These are phyloP conservation scores for Patella ulyssiponensis DNA, from an alignment of 2,888 invertebrate species.

Conservation along the genomic window DNA sequence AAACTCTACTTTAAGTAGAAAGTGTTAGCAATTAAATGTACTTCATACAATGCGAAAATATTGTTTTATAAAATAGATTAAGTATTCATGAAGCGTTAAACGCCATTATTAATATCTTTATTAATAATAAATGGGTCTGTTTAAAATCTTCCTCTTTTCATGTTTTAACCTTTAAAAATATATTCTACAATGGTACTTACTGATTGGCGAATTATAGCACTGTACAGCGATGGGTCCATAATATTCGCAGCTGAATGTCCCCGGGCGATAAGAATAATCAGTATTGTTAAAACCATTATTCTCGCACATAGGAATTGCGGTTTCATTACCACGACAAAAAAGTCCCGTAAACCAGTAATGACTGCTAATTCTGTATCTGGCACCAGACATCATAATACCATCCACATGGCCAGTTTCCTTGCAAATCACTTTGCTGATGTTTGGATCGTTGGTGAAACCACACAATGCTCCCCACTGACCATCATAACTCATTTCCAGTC, in stretches of 20 bases:
- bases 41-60: too few relatives aligned
- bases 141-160: too few relatives aligned
- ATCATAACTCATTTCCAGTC: conserved; percentile 55
- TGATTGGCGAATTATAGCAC: conserved; percentile 42
- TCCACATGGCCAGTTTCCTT: conserved; percentile 39
- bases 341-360: conserved; percentile 51
- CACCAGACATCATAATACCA: conserved; percentile 28
- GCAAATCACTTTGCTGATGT: conserved; percentile 56
- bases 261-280: conserved; percentile 1
- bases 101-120: too few relatives aligned
- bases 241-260: background rate
- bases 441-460: conserved; percentile 50
- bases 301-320: conserved; percentile 44
- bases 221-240: conserved; percentile 43
- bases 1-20: too few relatives aligned
- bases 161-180: too few relatives aligned
- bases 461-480: conserved; percentile 58
- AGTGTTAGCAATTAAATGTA: too few relatives aligned
- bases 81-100: too few relatives aligned
- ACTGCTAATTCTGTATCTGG: conserved; percentile 41
- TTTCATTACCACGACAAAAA: conserved; percentile 51
- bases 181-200: too few relatives aligned
- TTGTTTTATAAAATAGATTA: too few relatives aligned
- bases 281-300: conserved; percentile 56
- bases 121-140: too few relatives aligned